phyloP scores from a whole-genome alignment of 2,113 vertebrate species.

The Lepus americanus region DNA sequence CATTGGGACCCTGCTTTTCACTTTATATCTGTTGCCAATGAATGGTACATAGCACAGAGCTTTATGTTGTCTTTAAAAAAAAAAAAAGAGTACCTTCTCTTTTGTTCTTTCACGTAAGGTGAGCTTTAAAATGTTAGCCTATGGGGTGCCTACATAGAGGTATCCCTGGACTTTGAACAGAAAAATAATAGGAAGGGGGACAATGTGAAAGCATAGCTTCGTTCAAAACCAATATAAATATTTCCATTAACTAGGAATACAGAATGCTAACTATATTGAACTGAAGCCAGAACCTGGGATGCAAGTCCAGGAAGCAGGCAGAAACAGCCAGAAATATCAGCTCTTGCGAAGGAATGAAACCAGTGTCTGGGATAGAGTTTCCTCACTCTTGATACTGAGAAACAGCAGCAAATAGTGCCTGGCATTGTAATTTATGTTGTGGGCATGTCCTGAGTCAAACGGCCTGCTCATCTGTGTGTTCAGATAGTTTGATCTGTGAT shows the following conservation, averaged over 20 bases:
- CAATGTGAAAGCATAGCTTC: background rate
- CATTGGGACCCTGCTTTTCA: background rate
- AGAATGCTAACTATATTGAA: background rate
- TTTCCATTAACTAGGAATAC: slow-evolving; percentile 1
- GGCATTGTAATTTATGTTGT: background rate
- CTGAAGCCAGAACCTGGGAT: background rate
- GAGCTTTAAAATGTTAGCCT: slow-evolving; percentile 5
- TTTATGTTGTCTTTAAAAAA: background rate
- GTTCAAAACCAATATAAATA: background rate
- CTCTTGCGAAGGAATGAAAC: slow-evolving; percentile 15
- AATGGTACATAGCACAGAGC: background rate
- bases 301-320: background rate
- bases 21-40: background rate
- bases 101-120: background rate
- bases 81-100: background rate
- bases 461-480: background rate
- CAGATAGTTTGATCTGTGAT: background rate
- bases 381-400: slow-evolving; percentile 13
- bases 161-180: slow-evolving; percentile 2
- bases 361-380: background rate
- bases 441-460: background rate
- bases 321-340: background rate
- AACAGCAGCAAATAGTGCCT: background rate
- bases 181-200: background rate
- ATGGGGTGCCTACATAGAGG: background rate